A percentile compares a stretch with the other conserved stretches of the same genome.
Evolutionary conservation across 2,888 invertebrate species (phyloP).

Genomic region (Tenthredo scrophulariae): DNA sequence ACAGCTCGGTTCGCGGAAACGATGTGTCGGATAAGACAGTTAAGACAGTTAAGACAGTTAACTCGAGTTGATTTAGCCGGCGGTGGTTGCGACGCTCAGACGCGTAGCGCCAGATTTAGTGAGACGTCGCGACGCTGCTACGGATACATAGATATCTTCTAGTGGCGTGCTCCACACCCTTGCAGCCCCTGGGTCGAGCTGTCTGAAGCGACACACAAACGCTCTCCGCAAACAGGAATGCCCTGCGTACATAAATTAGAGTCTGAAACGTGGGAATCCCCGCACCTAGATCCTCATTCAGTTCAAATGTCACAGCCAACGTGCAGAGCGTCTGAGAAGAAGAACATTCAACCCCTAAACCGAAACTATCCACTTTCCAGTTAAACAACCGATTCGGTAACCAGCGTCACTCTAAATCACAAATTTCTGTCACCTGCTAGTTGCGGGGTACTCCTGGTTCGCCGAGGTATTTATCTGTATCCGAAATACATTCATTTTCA

Average conservation of each 20-base stretch:
- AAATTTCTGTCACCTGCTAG: slow-evolving; percentile 68
- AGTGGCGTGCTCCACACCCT: slow-evolving; percentile 69
- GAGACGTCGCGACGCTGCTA: slow-evolving; percentile 76
- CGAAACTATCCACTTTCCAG: neutral
- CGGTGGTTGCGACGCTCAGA: slow-evolving; percentile 69
- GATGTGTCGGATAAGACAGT: slow-evolving; percentile 74
- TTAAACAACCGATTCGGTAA: neutral
- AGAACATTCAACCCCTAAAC: neutral
- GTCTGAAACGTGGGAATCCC: slow-evolving; percentile 52
- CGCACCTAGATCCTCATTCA: neutral
- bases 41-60: slow-evolving; percentile 63
- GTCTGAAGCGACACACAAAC: slow-evolving; percentile 67
- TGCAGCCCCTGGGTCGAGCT: slow-evolving; percentile 63
- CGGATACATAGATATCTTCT: slow-evolving; percentile 77
- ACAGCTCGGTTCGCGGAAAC: slow-evolving; percentile 69
- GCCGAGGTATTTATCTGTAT: slow-evolving; percentile 76
- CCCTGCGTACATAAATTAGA: slow-evolving; percentile 74
- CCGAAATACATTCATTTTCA: slow-evolving; percentile 78
- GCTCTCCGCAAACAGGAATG: slow-evolving; percentile 70
- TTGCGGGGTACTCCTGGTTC: slow-evolving; percentile 49
- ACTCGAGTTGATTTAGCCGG: slow-evolving; percentile 76
- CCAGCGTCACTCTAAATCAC: neutral
- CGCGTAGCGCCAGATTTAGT: slow-evolving; percentile 77
- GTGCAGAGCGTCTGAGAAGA: neutral
- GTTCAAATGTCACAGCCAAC: neutral